phyloP scores from a whole-genome alignment of 2,797 vertebrate genomes.

The Varecia variegata region DNA sequence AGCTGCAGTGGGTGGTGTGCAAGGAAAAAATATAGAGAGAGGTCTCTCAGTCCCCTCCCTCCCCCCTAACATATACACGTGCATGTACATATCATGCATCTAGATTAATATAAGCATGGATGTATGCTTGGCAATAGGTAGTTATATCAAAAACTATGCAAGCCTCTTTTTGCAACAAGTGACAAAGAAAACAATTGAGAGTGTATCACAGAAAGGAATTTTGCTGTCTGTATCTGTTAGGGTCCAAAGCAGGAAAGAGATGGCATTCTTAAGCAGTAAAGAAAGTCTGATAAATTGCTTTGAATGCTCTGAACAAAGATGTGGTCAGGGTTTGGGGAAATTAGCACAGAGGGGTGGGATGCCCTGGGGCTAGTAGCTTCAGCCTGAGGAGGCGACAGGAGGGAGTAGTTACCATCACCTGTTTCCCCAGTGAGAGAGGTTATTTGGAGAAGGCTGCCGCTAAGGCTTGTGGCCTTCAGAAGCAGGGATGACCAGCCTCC shows the following conservation, averaged over 20 bases:
- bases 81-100: accelerated
- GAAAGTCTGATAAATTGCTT: not conserved
- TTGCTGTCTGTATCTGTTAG: not conserved
- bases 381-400: not conserved
- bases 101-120: not conserved
- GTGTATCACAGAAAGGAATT: not conserved
- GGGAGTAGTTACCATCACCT: not conserved
- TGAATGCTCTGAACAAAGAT: not conserved
- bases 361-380: accelerated
- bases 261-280: not conserved
- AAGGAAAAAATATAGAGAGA: not conserved
- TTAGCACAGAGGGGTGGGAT: not conserved
- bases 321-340: not conserved
- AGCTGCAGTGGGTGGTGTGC: not conserved
- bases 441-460: not conserved
- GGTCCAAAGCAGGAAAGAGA: not conserved
- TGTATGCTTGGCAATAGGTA: not conserved
- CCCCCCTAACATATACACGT: not conserved
- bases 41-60: not conserved
- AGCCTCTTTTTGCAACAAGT: not conserved
- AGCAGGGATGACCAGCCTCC: accelerated
- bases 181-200: not conserved
- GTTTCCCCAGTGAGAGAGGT: accelerated
- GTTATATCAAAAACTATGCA: not conserved
- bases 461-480: not conserved